These are phyloP conservation scores for Euclidia mi DNA, from an alignment of 2,888 invertebrate genomes.

Conservation along the genomic window DNA sequence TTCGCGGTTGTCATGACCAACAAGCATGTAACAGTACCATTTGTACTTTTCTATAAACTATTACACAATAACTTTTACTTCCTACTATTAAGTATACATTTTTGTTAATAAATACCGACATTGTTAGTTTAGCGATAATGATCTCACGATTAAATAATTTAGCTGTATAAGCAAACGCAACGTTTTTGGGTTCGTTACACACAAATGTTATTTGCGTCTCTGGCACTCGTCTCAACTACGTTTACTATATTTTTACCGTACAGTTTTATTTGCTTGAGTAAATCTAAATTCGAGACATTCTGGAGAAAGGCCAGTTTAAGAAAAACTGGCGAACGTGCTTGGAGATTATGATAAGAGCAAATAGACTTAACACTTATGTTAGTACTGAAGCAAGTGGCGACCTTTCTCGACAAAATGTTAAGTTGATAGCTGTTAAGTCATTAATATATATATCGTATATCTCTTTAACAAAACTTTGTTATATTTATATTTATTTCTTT, in stretches of 20 bases:
- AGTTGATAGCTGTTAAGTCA: no score
- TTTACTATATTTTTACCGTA: not conserved
- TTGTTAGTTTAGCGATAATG: slow-evolving; percentile 62
- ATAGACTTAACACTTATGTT: no score
- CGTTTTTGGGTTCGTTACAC: slow-evolving; percentile 22
- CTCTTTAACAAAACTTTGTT: no score
- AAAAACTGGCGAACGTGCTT: no score
- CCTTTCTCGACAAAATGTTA: no score
- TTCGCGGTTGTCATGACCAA: slow-evolving; percentile 36
- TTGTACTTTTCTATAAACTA: slow-evolving; percentile 48
- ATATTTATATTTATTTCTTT: no score
- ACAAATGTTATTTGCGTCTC: no score
- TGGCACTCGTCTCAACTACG: no score
- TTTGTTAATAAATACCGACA: slow-evolving; percentile 63
- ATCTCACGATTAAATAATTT: slow-evolving; percentile 65
- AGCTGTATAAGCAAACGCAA: slow-evolving; percentile 32
- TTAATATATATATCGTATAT: no score
- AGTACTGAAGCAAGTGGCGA: no score
- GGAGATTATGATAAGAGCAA: no score
- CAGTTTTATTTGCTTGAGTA: not conserved
- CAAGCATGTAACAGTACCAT: slow-evolving; percentile 46
- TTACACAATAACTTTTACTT: slow-evolving; percentile 58
- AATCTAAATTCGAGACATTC: not conserved
- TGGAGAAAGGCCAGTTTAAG: not conserved
- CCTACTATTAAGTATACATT: slow-evolving; percentile 57